Conservation (phyloP, 1,140 invertebrate genomes). For the Plutomurus gul region DNA sequence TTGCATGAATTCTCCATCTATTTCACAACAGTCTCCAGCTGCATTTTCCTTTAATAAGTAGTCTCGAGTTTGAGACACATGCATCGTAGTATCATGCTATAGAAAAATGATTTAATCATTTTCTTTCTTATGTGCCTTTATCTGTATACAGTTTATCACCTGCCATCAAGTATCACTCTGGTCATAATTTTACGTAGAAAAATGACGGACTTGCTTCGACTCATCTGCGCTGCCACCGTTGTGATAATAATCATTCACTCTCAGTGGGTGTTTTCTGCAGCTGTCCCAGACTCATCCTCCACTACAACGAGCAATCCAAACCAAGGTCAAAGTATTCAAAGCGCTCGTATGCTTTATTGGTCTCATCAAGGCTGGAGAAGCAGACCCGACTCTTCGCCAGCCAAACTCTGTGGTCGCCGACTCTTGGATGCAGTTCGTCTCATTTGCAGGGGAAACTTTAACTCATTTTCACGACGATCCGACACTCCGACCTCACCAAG, state of each 20-base stretch:
- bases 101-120: no score
- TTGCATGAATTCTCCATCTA: neutral
- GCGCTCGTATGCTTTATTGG: neutral
- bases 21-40: neutral
- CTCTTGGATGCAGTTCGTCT: neutral
- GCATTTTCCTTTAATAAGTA: neutral
- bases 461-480: neutral
- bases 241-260: neutral
- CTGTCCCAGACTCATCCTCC: neutral
- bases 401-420: neutral
- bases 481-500: neutral
- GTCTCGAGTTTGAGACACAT: no score
- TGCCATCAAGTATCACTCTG: neutral
- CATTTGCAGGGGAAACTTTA: neutral
- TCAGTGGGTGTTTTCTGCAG: neutral
- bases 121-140: no score
- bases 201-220: neutral
- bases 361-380: neutral
- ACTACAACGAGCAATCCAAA: neutral
- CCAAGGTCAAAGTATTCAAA: neutral
- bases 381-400: neutral
- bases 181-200: neutral
- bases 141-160: no score
- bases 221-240: neutral
- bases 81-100: no score